Percentiles rank a stretch among this genome's conserved stretches.
Conservation (phyloP, 2,888 invertebrate genomes). For the Steinernema scapterisci region DNA sequence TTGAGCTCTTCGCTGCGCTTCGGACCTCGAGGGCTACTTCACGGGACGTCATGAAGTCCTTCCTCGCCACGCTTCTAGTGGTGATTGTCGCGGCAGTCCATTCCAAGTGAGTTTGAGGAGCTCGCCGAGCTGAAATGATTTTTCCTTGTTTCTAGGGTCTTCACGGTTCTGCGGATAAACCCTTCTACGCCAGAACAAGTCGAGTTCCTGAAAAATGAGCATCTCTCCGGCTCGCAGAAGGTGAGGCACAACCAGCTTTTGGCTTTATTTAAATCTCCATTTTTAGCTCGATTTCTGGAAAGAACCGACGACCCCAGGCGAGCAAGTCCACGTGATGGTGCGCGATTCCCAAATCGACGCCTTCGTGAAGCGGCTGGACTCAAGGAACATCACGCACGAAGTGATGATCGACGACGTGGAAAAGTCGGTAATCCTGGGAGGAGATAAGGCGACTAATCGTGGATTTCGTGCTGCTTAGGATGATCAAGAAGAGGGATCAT, state of each 20-base stretch:
- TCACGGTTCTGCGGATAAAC: not conserved
- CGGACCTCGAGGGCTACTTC: too few species aligned
- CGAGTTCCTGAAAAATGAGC: not conserved
- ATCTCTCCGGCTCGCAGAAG: too few species aligned
- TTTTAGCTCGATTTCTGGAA: slow-evolving; percentile 73
- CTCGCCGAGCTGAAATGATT: too few species aligned
- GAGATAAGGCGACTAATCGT: not conserved
- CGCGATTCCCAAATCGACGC: slow-evolving; percentile 72
- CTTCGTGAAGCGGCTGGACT: not conserved
- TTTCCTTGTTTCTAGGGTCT: not conserved
- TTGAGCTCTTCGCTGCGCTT: too few species aligned
- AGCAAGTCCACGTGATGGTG: slow-evolving; percentile 75
- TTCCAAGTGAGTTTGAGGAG: too few species aligned
- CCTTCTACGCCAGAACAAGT: not conserved
- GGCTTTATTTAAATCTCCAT: too few species aligned
- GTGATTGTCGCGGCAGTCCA: slow-evolving; percentile 11
- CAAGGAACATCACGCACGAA: slow-evolving; percentile 44
- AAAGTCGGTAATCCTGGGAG: slow-evolving; percentile 40
- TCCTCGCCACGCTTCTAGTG: not conserved
- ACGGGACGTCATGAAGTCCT: too few species aligned
- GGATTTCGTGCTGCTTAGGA: slow-evolving; percentile 48
- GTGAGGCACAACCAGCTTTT: not conserved
- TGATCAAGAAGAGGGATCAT: slow-evolving; percentile 56
- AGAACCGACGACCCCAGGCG: slow-evolving; percentile 72
- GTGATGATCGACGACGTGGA: slow-evolving; percentile 64